phyloP scores from a whole-genome alignment of 2,888 invertebrate species.

The Physocephala rufipes region DNA sequence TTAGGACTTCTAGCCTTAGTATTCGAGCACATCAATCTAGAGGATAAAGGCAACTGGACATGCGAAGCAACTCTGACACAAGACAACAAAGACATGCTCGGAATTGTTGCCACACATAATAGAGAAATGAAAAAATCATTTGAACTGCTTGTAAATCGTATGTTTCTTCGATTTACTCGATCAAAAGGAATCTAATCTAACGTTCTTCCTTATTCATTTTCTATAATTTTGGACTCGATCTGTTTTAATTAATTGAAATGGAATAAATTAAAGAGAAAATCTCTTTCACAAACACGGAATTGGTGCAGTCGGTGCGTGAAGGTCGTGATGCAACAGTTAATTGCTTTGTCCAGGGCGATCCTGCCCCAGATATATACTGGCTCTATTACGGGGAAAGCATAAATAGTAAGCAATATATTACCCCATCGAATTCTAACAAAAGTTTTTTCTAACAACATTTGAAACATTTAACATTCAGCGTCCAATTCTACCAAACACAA shows the following conservation, averaged over 20 bases:
- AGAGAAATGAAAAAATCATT: constrained; percentile 59
- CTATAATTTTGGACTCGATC: constrained; percentile 5
- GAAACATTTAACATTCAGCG: constrained; percentile 50
- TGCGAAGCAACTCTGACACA: constrained; percentile 60
- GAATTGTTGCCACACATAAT: constrained; percentile 53
- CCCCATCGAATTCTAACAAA: too few relatives aligned
- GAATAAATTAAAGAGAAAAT: constrained; percentile 70
- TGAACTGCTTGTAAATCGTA: constrained; percentile 66
- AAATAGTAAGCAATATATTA: constrained; percentile 55
- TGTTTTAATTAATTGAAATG: constrained; percentile 38
- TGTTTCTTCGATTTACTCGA: constrained; percentile 45
- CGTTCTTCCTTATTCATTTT: constrained; percentile 20
- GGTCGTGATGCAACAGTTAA: constrained; percentile 66
- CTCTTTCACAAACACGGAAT: constrained; percentile 68
- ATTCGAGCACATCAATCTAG: constrained; percentile 66
- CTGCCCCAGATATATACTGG: constrained; percentile 66
- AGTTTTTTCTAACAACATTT: too few relatives aligned
- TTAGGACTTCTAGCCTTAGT: constrained; percentile 65
- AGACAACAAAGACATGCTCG: constrained; percentile 29
- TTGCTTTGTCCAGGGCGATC: constrained; percentile 66
- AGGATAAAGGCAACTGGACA: constrained; percentile 68
- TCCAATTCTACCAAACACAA: constrained; percentile 65
- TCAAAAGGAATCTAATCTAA: background rate
- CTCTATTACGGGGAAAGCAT: constrained; percentile 65
- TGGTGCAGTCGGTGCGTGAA: constrained; percentile 68